These are phyloP conservation scores for Odontomyia ornata DNA, from an alignment of 2,888 invertebrate genomes.

Conservation along the genomic window DNA sequence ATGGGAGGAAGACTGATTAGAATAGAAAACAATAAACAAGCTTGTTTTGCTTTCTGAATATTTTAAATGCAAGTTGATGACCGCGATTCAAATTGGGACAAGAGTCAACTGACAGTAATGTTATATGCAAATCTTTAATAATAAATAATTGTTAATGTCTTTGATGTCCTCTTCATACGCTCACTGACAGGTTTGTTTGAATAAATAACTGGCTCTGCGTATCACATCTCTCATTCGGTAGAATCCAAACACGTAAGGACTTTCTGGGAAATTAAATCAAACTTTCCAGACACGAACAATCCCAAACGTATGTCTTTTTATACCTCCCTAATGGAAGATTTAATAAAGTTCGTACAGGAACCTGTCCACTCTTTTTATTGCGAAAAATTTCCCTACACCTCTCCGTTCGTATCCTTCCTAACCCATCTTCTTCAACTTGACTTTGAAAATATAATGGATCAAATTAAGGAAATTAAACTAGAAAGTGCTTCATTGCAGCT, in stretches of 20 bases:
- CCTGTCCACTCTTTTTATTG: background rate
- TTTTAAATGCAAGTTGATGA: background rate
- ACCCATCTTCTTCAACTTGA: background rate
- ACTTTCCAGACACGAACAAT: background rate
- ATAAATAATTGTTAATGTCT: too few relatives aligned
- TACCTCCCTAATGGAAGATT: background rate
- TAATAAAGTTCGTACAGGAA: background rate
- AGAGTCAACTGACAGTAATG: background rate
- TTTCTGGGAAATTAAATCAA: background rate
- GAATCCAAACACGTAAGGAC: background rate
- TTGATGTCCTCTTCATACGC: too few relatives aligned
- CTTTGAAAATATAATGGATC: background rate
- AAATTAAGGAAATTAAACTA: conserved; percentile 3
- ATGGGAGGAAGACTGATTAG: too few relatives aligned
- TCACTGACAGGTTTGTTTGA: too few relatives aligned
- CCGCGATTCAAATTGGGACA: background rate
- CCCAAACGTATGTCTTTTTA: background rate
- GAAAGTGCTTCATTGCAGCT: background rate
- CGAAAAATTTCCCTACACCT: background rate
- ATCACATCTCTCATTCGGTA: too few relatives aligned
- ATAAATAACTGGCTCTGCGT: too few relatives aligned
- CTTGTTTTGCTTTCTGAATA: background rate
- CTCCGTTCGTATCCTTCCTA: too few relatives aligned
- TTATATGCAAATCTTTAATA: background rate
- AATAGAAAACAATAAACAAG: background rate